Evolutionary conservation across 2,888 invertebrate species (phyloP).

Genomic region (Macrosoma leucophasiata): DNA sequence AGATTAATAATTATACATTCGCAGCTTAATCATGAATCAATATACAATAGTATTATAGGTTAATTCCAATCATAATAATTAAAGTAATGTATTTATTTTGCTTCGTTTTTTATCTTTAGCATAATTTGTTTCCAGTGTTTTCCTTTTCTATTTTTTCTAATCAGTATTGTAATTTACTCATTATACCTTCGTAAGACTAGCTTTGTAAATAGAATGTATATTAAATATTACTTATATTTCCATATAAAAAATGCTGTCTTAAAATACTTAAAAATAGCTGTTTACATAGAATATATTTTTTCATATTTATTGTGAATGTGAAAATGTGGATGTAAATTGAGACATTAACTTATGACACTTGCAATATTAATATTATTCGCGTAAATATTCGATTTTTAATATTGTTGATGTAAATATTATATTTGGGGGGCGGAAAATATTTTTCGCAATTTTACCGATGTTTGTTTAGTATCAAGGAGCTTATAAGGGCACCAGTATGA

Average conservation of each 20-base stretch:
- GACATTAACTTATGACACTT: slow-evolving; percentile 58
- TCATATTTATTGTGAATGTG: slow-evolving; percentile 43
- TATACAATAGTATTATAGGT: slow-evolving; percentile 17
- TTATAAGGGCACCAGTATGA: slow-evolving; percentile 40
- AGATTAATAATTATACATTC: slow-evolving; percentile 1
- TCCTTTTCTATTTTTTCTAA: slow-evolving; percentile 29
- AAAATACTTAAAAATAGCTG: slow-evolving; percentile 40
- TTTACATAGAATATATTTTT: slow-evolving; percentile 63
- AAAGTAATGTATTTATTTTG: slow-evolving; percentile 33
- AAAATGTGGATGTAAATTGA: slow-evolving; percentile 26
- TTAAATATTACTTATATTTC: slow-evolving; percentile 61
- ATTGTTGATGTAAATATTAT: slow-evolving; percentile 56
- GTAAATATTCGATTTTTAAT: slow-evolving; percentile 30
- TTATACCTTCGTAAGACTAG: slow-evolving; percentile 33
- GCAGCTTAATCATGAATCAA: neutral
- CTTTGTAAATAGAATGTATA: slow-evolving; percentile 52
- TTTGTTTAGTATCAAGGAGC: slow-evolving; percentile 35
- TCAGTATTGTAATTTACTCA: slow-evolving; percentile 56
- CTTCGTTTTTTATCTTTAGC: slow-evolving; percentile 16
- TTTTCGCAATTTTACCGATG: slow-evolving; percentile 31
- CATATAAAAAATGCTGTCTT: slow-evolving; percentile 51
- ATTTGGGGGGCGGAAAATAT: slow-evolving; percentile 30
- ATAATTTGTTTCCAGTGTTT: slow-evolving; percentile 19
- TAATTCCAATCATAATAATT: slow-evolving; percentile 25
- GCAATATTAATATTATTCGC: slow-evolving; percentile 59